Base-by-base conservation (phyloP, 2,797 vertebrate genomes). In the Rhinichthys osculus region DNA sequence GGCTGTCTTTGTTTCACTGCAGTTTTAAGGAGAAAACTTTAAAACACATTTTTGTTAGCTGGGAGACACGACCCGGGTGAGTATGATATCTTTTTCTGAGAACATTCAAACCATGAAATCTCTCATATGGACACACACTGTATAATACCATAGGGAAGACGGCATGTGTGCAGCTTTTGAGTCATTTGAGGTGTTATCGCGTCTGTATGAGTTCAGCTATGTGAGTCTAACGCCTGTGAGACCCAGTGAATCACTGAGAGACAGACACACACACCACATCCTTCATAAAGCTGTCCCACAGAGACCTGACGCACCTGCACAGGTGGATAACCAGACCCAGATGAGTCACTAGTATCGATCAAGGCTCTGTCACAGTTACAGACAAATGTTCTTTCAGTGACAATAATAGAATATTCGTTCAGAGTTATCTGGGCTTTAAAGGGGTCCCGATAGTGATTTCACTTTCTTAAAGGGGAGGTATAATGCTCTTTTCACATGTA, bases 281-380 rank as follows among this genome's bases (percentile, higher is more conserved):
- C 91, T 88, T 92, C 91, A 90, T 88, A 88, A 84, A 82, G 88
- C 84, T 88, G 89, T 90, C 89, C 91, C 72, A 88, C 84, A 88
- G 85, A 70, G 17, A 70, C 16, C 69, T 44, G 70, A 16, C 23
- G 23, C 27, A 27, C 57, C 52, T 23, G 52, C 54, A 9, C 54
- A 66, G n/a, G 78, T 38, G 44, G 44, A 23, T 21, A 38, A 2
- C 38, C 33, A 19, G 33, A 21, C 33, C 66, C 38, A 7, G 9
- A 70, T 40, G 35, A 70, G 67, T 70, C 35, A 23, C 10, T 7
- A 6, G 33, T 23, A 3, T 11, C 57, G 3, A 44, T 59, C 9
- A 10, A 59, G 9, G 57, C n/a, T 59, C 23, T 59, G 1, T n/a
- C 23, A 5, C 19, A 19, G 52, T 21, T 54, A 9, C 52, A 1